Percentiles rank a stretch among this genome's conserved stretches.
These are phyloP conservation scores for Brachyopa scutellaris DNA, from an alignment of 2,888 invertebrate species.

Conservation along the genomic window DNA sequence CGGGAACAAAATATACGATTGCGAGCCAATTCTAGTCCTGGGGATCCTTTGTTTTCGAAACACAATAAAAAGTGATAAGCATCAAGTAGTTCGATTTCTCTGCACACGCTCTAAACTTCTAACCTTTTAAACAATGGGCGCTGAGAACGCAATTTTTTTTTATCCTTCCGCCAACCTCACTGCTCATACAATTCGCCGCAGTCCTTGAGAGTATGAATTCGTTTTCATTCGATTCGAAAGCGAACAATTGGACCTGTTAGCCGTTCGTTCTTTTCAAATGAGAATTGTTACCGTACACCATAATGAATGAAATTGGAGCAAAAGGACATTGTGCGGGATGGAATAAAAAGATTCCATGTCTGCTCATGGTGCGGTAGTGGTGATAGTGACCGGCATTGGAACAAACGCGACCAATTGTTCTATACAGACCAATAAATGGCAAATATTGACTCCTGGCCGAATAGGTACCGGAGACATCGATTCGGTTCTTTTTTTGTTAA, in stretches of 20 bases:
- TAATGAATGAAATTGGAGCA: slow-evolving; percentile 52
- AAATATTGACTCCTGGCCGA: slow-evolving; percentile 67
- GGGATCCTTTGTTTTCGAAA: slow-evolving; percentile 64
- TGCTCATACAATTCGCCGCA: neutral
- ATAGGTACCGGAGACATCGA: slow-evolving; percentile 64
- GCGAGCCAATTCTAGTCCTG: slow-evolving; percentile 46
- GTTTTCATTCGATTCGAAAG: slow-evolving; percentile 64
- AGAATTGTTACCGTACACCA: slow-evolving; percentile 55
- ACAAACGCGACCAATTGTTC: slow-evolving; percentile 69
- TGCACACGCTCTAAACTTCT: slow-evolving; percentile 15
- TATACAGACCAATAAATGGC: slow-evolving; percentile 71
- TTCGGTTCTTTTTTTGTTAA: slow-evolving; percentile 40
- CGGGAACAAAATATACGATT: slow-evolving; percentile 57
- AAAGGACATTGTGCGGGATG: slow-evolving; percentile 9
- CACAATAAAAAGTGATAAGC: slow-evolving; percentile 69
- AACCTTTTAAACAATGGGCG: slow-evolving; percentile 58
- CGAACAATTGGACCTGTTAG: slow-evolving; percentile 71
- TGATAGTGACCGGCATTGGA: slow-evolving; percentile 32
- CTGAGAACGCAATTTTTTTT: slow-evolving; percentile 47
- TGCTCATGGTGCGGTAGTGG: slow-evolving; percentile 33
- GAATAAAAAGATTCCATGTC: slow-evolving; percentile 16
- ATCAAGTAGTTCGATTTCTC: slow-evolving; percentile 64
- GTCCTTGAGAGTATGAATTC: slow-evolving; percentile 68
- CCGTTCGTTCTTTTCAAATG: slow-evolving; percentile 54
- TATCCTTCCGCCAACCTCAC: neutral